phyloP scores from a whole-genome alignment of 2,113 vertebrate genomes.

The rabbit (Oryctolagus cuniculus) region mOryCun1.1 NC_091453.1:56244001-56244500 shows the following conservation, averaged over 20 bases:
- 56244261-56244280: not conserved
- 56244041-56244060: no score
- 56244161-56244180: not conserved
- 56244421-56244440: not conserved
- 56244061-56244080: not conserved
- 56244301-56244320: constrained; percentile 4
- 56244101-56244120: not conserved
- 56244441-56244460: not conserved
- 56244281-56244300: not conserved
- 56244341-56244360: not conserved
- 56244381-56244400: constrained; percentile 5
- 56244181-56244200: not conserved
- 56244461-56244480: not conserved
- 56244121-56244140: not conserved
- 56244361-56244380: not conserved
- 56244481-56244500: not conserved
- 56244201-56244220: constrained; percentile 3
- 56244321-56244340: not conserved
- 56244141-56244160: not conserved
- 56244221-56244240: constrained; percentile 50
- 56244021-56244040: no score
- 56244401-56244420: not conserved
- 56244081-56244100: not conserved
- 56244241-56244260: not conserved
- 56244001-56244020: no score